phyloP scores from a whole-genome alignment of 2,888 invertebrate species.

The Ophioninae sp. region DNA sequence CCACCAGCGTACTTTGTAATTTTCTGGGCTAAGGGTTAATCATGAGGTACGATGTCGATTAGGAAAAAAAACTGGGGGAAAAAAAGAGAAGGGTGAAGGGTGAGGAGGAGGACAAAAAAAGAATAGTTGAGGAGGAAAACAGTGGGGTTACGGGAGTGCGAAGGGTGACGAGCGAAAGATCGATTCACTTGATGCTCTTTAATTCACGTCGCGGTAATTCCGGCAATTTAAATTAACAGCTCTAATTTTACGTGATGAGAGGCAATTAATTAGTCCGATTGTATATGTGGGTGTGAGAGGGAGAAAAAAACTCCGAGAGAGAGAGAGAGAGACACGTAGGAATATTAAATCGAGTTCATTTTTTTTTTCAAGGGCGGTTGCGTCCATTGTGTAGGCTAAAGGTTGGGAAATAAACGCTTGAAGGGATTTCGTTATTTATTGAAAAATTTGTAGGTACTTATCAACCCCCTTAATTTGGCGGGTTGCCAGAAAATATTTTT shows the following conservation, averaged over 20 bases:
- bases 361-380: constrained; percentile 28
- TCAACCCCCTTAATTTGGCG: too few relatives aligned
- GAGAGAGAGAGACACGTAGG: constrained; percentile 12
- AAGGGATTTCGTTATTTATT: too few relatives aligned
- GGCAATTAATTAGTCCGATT: constrained; percentile 68
- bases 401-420: too few relatives aligned
- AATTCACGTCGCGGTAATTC: constrained; percentile 61
- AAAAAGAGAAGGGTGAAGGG: too few relatives aligned
- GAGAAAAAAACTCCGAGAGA: too few relatives aligned
- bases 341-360: constrained; percentile 66
- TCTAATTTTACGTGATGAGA: constrained; percentile 71
- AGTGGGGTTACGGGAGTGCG: constrained; percentile 18
- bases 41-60: background rate
- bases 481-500: too few relatives aligned
- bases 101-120: background rate
- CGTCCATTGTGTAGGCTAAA: background rate
- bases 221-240: constrained; percentile 67
- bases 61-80: background rate
- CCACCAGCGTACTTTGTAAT: too few relatives aligned
- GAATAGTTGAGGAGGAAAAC: background rate
- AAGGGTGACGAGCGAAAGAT: constrained; percentile 45
- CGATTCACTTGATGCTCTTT: constrained; percentile 53
- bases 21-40: background rate
- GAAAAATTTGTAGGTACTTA: too few relatives aligned
- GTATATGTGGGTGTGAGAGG: too few relatives aligned